A percentile compares a stretch with the other conserved stretches of the same genome.
Evolutionary conservation across 2,113 vertebrate species (phyloP).

Genomic region (Cottus gobio): DNA sequence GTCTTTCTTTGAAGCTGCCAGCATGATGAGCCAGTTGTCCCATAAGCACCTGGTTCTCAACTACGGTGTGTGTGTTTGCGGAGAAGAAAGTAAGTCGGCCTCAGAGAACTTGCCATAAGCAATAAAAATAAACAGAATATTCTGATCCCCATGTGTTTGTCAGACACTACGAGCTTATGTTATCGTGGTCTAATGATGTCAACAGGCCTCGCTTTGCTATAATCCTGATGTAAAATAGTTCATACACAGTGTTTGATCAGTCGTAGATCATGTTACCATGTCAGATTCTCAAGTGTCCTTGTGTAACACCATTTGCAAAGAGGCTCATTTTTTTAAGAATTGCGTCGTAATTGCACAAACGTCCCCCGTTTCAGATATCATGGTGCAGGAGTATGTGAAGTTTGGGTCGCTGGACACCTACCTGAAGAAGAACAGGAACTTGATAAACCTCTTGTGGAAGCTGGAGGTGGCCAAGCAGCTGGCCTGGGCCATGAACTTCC

Average conservation of each 20-base stretch:
- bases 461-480: constrained; percentile 97
- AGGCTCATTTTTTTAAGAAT: neutral
- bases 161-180: neutral
- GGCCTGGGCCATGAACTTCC: constrained; percentile 97
- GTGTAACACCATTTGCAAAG: neutral
- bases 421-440: constrained; percentile 93
- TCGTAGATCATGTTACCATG: neutral
- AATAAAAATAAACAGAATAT: too few relatives aligned
- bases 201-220: neutral
- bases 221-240: neutral
- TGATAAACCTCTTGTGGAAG: constrained; percentile 95
- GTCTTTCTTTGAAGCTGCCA: constrained; percentile 99
- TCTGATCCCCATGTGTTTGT: too few relatives aligned
- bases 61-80: constrained; percentile 96
- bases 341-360: neutral
- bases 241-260: neutral
- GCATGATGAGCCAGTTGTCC: constrained; percentile 99
- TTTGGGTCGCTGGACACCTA: constrained; percentile 96
- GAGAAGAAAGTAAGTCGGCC: constrained; percentile 93
- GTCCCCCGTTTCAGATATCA: constrained; percentile 86
- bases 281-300: neutral
- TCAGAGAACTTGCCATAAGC: neutral
- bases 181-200: neutral
- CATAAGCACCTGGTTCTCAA: constrained; percentile 96
- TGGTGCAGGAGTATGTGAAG: constrained; percentile 97